Evolutionary conservation across 2,888 invertebrate species (phyloP).

Genomic region (Cinara cedri): DNA sequence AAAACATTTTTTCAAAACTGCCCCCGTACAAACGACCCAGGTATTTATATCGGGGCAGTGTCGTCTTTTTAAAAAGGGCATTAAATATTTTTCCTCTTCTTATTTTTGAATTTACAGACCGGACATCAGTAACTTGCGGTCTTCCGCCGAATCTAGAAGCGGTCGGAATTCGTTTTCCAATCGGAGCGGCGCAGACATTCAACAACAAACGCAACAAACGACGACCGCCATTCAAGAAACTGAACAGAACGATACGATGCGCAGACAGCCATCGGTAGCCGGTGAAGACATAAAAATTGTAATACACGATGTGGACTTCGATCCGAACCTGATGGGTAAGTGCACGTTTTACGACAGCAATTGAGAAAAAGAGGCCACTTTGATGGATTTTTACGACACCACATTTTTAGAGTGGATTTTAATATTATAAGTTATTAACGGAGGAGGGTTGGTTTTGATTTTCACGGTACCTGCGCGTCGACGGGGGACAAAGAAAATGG

Average conservation of each 20-base stretch:
- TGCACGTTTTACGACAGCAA: background rate
- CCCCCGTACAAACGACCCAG: too few relatives aligned
- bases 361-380: too few relatives aligned
- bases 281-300: slow-evolving; percentile 92
- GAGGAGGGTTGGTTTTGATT: too few relatives aligned
- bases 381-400: too few relatives aligned
- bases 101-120: slow-evolving; percentile 56
- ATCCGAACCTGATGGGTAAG: slow-evolving; percentile 60
- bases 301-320: slow-evolving; percentile 88
- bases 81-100: too few relatives aligned
- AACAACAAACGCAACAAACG: slow-evolving; percentile 45
- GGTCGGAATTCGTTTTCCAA: slow-evolving; percentile 46
- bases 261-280: slow-evolving; percentile 82
- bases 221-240: slow-evolving; percentile 61
- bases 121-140: slow-evolving; percentile 57
- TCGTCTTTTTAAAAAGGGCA: too few relatives aligned
- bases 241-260: slow-evolving; percentile 64
- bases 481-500: too few relatives aligned
- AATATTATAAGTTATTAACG: too few relatives aligned
- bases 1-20: too few relatives aligned
- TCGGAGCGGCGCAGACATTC: slow-evolving; percentile 22
- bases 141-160: slow-evolving; percentile 35
- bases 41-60: too few relatives aligned
- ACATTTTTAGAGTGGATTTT: too few relatives aligned
- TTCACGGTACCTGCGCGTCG: too few relatives aligned